Conservation (phyloP, 2,113 vertebrate genomes). For the Myiagra hebetior region DNA sequence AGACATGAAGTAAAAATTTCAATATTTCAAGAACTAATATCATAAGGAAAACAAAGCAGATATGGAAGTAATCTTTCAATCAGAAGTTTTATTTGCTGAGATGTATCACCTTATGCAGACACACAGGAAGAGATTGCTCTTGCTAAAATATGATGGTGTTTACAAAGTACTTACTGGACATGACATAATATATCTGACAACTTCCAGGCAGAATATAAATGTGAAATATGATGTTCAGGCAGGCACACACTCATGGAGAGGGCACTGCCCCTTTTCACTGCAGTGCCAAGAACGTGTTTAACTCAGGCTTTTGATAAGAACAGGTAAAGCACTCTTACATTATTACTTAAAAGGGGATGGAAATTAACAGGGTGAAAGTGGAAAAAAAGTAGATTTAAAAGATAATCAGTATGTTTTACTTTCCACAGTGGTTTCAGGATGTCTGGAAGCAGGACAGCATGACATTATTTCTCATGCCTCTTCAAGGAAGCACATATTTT, state of each 20-base stretch:
- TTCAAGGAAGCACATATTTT: neutral
- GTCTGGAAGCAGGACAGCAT: neutral
- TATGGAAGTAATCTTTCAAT: slow-evolving; percentile 1
- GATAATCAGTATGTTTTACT: neutral
- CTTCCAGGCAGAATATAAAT: neutral
- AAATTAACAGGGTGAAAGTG: neutral
- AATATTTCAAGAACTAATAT: slow-evolving; percentile 19
- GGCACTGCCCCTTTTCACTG: neutral
- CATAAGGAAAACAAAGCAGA: slow-evolving; percentile 15
- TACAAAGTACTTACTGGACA: neutral
- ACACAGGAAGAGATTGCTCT: neutral
- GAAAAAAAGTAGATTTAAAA: neutral
- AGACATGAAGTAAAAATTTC: neutral
- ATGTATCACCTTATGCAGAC: neutral
- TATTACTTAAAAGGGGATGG: neutral
- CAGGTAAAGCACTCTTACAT: neutral
- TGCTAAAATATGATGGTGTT: neutral
- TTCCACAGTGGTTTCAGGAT: neutral
- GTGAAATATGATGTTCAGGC: neutral
- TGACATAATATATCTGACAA: neutral
- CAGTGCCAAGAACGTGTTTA: neutral
- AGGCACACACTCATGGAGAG: neutral
- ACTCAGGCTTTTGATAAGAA: neutral
- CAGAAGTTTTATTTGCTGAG: neutral
- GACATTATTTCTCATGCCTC: neutral